Evolutionary conservation across 2,888 invertebrate genomes (phyloP), one percentile per base, ranked within the genome.

Genomic region (Cantharis rufa): DNA sequence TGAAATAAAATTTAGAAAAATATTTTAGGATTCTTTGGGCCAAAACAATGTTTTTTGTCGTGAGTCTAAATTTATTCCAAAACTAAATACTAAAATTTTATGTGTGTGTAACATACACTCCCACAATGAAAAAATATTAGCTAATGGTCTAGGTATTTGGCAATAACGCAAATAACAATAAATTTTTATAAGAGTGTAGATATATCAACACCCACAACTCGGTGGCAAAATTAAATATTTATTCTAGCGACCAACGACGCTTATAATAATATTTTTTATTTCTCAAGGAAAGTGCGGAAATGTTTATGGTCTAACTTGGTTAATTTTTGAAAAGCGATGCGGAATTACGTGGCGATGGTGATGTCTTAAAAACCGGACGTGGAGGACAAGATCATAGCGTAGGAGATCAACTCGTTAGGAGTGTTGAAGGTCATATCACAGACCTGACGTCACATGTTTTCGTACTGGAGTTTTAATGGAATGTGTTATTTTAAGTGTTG

Each of bases 381-480:
- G 18, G n/a, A 66, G 64, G 48, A 68, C 70, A 70, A 74, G 64
- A 70, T 72, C 63, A 70, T 76, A 32, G 76, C 71, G 77, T 77
- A 73, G 77, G 74, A 76, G 76, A 76, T 63, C 63, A 63, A 70
- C 72, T 78, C 71, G 71, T 75, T 72, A 63, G 73, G 73, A 75
- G 75, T 71, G 73, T 32, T 76, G 73, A 78, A 78, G 78, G 78
- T 74, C 74, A 74, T 74, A 62, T 61, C 28, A 74, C 74, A 78
- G 75, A 76, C 78, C 75, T 76, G 73, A 78, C 78, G 78, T 78
- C 78, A 78, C 76, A 72, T 74, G 78, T 76, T 78, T 78, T 78
- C 69, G 71, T 74, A 74, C 73, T 73, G 73, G 78, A 76, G 75
- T 75, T 74, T 74, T 72, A 75, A 77, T 75, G 77, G 77, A 77